Percentiles rank a stretch among this genome's conserved stretches.
Conservation (phyloP, 2,113 vertebrate genomes). For the Henicopernis longicauda region DNA sequence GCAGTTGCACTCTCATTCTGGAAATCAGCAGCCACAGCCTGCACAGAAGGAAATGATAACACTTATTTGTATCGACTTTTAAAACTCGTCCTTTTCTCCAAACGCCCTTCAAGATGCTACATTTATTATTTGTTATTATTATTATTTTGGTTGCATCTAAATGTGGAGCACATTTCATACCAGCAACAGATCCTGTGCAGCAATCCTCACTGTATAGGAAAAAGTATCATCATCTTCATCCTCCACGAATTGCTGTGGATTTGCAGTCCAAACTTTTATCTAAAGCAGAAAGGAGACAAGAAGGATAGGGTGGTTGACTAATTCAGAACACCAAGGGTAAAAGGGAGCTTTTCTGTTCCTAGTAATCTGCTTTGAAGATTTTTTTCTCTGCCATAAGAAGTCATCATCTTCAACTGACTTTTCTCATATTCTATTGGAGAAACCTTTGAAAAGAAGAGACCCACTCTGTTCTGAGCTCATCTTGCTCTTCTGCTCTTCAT, state of each 20-base stretch:
- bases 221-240: constrained; percentile 98
- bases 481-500: background rate
- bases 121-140: background rate
- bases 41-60: background rate
- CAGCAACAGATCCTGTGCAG: constrained; percentile 93
- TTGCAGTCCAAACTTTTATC: constrained; percentile 97
- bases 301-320: background rate
- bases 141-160: background rate
- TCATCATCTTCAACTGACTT: background rate
- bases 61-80: background rate
- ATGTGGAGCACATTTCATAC: constrained; percentile 66
- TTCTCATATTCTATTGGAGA: background rate
- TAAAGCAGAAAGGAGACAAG: constrained; percentile 35
- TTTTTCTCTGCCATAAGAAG: background rate
- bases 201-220: constrained; percentile 96
- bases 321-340: background rate
- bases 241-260: constrained; percentile 97
- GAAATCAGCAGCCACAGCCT: constrained; percentile 97
- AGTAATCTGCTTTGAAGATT: background rate
- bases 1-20: constrained; percentile 96
- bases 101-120: background rate
- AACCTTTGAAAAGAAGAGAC: background rate
- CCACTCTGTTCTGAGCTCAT: background rate
- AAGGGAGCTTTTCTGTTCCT: background rate
- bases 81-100: background rate